These are phyloP conservation scores for Aplochiton taeniatus DNA, from an alignment of 2,797 vertebrate genomes.

Conservation along the genomic window DNA sequence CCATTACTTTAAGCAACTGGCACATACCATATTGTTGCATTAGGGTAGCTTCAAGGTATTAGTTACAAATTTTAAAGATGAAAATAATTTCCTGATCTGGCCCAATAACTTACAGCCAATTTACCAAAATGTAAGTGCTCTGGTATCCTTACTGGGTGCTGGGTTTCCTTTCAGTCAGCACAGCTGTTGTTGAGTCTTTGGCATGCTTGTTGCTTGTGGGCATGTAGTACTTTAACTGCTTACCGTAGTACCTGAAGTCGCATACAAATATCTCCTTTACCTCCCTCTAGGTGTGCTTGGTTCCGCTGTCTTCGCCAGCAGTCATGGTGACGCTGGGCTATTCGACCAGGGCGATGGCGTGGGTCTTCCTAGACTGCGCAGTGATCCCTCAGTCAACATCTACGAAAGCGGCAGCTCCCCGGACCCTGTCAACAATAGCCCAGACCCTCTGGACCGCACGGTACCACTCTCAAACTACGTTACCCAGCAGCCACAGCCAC, in stretches of 20 bases:
- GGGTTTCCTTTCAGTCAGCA: no score
- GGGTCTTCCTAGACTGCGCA: conserved; percentile 38
- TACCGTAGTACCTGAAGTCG: background rate
- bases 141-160: no score
- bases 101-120: no score
- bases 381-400: conserved; percentile 65
- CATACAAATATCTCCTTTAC: background rate
- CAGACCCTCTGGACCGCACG: conserved; percentile 53
- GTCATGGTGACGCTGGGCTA: conserved; percentile 54
- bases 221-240: no score
- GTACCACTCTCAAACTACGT: background rate
- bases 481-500: background rate
- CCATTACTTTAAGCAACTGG: no score
- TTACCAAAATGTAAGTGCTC: no score
- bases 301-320: conserved; percentile 47
- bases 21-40: no score
- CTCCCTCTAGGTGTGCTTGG: conserved; percentile 83
- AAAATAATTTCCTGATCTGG: no score
- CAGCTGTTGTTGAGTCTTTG: no score
- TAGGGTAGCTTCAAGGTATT: no score
- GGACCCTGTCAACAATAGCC: conserved; percentile 44
- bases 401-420: conserved; percentile 62
- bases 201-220: no score
- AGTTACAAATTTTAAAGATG: no score
- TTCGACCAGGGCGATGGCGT: conserved; percentile 62